Evolutionary conservation across 2,888 invertebrate species (phyloP), one percentile per base, ranked within the genome.

Genomic region (Saturnia japonica): DNA sequence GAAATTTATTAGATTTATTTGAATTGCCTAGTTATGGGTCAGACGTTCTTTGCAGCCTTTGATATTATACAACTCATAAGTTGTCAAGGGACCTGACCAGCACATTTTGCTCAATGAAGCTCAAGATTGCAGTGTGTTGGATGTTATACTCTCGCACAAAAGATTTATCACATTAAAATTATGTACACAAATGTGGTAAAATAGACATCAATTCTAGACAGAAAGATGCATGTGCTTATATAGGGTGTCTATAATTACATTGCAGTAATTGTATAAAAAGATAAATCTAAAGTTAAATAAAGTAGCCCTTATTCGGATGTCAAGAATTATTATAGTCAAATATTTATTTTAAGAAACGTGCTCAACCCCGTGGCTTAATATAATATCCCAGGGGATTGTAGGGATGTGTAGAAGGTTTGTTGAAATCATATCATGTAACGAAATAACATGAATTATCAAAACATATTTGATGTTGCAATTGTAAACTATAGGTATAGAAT

Each of bases 51-150:
- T n/a, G n/a, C n/a, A n/a, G n/a, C n/a, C n/a, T n/a, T n/a, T n/a
- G n/a, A n/a, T n/a, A n/a, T n/a, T n/a, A n/a, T n/a, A n/a, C n/a
- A n/a, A n/a, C n/a, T n/a, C n/a, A n/a, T n/a, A 54, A 54, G 54
- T 9, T 11, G 11, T 28, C 11, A 60, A 28, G 57, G 76, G 72
- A 74, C 74, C 76, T 77, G 73, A 76, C 66, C 75, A 74, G 69
- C 77, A 75, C 77, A 79, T 75, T 80, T 89, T 91, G 93, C 93
- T 93, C 93, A 93, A 92, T 82, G 79, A 79, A 85, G 91, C 91
- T 92, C 88, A 91, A 91, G 78, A 80, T 78, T 74, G 76, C 85
- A 80, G 82, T 82, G 77, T 80, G 78, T 80, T 83, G 82, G 78
- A 81, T 82, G 78, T 60, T 77, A 80, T 77, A 82, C 84, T 89